phyloP scores from a whole-genome alignment of 2,113 vertebrate genomes.

The Indicator maculatus region DNA sequence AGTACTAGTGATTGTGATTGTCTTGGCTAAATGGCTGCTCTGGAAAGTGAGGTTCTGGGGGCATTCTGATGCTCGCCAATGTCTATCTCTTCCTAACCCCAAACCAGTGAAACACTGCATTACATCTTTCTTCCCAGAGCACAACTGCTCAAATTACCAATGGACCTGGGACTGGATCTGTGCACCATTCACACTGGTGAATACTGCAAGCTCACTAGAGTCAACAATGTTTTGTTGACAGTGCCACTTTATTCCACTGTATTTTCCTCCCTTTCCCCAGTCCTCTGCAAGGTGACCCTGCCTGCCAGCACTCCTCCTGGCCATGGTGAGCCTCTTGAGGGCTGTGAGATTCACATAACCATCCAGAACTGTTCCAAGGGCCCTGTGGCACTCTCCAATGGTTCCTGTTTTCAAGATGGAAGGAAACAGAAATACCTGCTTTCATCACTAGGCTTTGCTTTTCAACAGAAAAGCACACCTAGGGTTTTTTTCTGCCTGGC shows the following conservation, averaged over 20 bases:
- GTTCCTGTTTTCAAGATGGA: neutral
- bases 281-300: neutral
- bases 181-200: neutral
- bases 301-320: neutral
- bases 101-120: slow-evolving; percentile 21
- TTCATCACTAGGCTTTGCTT: slow-evolving; percentile 31
- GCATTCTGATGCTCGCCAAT: neutral
- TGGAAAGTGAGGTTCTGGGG: neutral
- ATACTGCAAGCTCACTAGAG: neutral
- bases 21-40: slow-evolving; percentile 31
- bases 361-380: neutral
- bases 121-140: neutral
- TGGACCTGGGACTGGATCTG: slow-evolving; percentile 8
- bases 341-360: neutral
- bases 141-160: neutral
- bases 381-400: neutral
- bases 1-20: slow-evolving; percentile 7
- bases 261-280: neutral
- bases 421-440: neutral
- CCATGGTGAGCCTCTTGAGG: neutral
- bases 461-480: slow-evolving; percentile 5
- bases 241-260: neutral
- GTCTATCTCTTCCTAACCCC: neutral
- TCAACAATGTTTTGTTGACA: neutral
- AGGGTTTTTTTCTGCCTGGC: neutral